These are phyloP conservation scores for Bilobella aurantiaca DNA, from an alignment of 1,140 invertebrate species.

Conservation along the genomic window DNA sequence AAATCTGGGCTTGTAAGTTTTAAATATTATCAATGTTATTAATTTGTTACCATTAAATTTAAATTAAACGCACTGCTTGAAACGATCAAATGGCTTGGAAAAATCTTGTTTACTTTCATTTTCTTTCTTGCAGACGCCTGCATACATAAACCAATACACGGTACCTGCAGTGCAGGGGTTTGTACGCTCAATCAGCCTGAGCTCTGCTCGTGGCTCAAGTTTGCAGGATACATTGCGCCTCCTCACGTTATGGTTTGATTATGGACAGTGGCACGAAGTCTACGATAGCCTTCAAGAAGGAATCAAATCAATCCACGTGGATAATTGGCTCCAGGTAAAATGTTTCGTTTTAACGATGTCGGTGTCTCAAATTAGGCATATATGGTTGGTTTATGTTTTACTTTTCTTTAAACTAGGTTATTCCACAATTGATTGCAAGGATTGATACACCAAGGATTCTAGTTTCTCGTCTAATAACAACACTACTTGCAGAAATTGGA, in stretches of 20 bases:
- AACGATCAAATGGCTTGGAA: not conserved
- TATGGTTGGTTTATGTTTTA: not conserved
- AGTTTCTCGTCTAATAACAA: slow-evolving; percentile 81
- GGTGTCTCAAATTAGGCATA: not conserved
- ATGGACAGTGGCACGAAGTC: slow-evolving; percentile 84
- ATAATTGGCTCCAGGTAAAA: slow-evolving; percentile 87
- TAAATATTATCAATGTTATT: too few relatives aligned
- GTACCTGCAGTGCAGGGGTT: slow-evolving; percentile 92
- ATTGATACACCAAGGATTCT: slow-evolving; percentile 84
- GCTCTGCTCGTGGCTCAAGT: slow-evolving; percentile 70
- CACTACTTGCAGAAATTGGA: slow-evolving; percentile 51
- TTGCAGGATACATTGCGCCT: slow-evolving; percentile 94
- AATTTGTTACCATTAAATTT: slow-evolving; percentile 7
- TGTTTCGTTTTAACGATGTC: not conserved
- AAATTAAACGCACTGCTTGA: too few relatives aligned
- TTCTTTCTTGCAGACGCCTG: slow-evolving; percentile 30
- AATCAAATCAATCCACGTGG: slow-evolving; percentile 84
- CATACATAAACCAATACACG: slow-evolving; percentile 63
- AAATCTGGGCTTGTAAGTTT: slow-evolving; percentile 10
- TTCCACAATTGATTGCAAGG: slow-evolving; percentile 94
- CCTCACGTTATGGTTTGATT: slow-evolving; percentile 89
- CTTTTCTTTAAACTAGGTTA: slow-evolving; percentile 54
- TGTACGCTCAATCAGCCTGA: slow-evolving; percentile 83
- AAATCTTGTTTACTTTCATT: not conserved
- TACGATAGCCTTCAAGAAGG: slow-evolving; percentile 87